A percentile compares a stretch with the other conserved stretches of the same genome.
Evolutionary conservation across 1,140 invertebrate species (phyloP).

Genomic region (Agraylea sexmaculata): DNA sequence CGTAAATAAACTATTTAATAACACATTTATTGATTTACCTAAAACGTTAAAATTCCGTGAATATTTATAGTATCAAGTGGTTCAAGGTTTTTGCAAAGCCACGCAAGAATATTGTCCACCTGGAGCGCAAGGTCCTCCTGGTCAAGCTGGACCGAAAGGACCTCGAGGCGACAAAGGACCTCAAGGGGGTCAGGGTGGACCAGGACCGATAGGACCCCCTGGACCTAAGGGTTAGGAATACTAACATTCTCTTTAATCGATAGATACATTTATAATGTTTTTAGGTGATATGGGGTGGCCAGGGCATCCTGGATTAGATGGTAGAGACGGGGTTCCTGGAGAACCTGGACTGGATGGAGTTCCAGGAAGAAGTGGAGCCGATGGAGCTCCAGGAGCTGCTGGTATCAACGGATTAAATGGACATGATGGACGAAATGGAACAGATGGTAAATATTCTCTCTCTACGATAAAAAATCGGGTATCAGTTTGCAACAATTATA

Average conservation of each 20-base stretch:
- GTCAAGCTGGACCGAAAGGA: slow-evolving; percentile 48
- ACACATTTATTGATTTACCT: neutral
- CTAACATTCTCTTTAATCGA: neutral
- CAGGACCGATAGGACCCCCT: slow-evolving; percentile 43
- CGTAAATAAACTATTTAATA: slow-evolving; percentile 35
- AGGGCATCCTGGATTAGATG: slow-evolving; percentile 66
- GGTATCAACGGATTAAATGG: slow-evolving; percentile 59
- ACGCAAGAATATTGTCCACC: slow-evolving; percentile 74
- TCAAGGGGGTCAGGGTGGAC: slow-evolving; percentile 47
- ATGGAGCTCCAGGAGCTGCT: slow-evolving; percentile 55
- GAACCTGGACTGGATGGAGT: slow-evolving; percentile 77
- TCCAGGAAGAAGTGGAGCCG: slow-evolving; percentile 64
- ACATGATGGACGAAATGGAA: slow-evolving; percentile 52
- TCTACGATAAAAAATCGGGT: neutral
- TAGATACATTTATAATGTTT: neutral
- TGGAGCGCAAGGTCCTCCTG: slow-evolving; percentile 51
- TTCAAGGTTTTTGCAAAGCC: slow-evolving; percentile 62
- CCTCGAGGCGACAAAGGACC: slow-evolving; percentile 47
- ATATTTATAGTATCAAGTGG: slow-evolving; percentile 47
- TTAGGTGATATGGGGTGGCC: slow-evolving; percentile 46
- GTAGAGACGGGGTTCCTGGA: slow-evolving; percentile 73
- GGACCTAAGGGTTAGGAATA: slow-evolving; percentile 42
- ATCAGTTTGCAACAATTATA: neutral
- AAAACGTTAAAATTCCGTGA: slow-evolving; percentile 1
- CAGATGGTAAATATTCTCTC: slow-evolving; percentile 47